phyloP scores from a whole-genome alignment of 2,888 invertebrate species.

The Scrobipalpa atriplicella region DNA sequence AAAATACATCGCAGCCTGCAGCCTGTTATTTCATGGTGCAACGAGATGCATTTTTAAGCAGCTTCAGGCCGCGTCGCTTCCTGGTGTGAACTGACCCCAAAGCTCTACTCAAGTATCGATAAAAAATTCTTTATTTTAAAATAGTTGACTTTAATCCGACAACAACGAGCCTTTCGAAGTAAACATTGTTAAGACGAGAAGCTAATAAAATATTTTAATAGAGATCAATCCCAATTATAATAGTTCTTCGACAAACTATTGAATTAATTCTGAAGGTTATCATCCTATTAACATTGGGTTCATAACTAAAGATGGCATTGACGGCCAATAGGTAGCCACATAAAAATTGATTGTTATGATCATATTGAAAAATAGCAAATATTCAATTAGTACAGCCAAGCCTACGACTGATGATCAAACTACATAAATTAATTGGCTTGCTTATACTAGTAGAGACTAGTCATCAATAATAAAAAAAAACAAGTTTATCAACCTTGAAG shows the following conservation, averaged over 20 bases:
- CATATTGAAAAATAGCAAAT: constrained; percentile 34
- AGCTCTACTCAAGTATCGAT: background rate
- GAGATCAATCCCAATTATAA: constrained; percentile 1
- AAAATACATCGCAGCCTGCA: too few relatives aligned
- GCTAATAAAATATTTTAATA: background rate
- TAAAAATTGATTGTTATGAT: constrained; percentile 31
- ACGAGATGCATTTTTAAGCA: too few relatives aligned
- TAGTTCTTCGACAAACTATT: background rate
- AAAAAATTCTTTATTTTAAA: constrained; percentile 2
- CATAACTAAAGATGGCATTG: constrained; percentile 24
- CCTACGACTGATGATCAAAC: constrained; percentile 23
- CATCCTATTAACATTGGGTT: constrained; percentile 1
- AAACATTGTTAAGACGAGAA: background rate
- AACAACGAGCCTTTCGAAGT: background rate
- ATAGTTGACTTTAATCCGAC: constrained; percentile 12
- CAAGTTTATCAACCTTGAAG: constrained; percentile 33
- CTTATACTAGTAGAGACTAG: constrained; percentile 31
- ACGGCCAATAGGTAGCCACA: constrained; percentile 23
- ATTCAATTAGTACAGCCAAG: constrained; percentile 32
- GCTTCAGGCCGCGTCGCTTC: too few relatives aligned
- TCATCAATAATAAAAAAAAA: constrained; percentile 35
- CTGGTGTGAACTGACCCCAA: too few relatives aligned
- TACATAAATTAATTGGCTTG: constrained; percentile 29
- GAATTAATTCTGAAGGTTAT: constrained; percentile 14
- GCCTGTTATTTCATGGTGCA: too few relatives aligned